Evolutionary conservation across 2,113 vertebrate species (phyloP).

Genomic region (Lagopus leucura): DNA sequence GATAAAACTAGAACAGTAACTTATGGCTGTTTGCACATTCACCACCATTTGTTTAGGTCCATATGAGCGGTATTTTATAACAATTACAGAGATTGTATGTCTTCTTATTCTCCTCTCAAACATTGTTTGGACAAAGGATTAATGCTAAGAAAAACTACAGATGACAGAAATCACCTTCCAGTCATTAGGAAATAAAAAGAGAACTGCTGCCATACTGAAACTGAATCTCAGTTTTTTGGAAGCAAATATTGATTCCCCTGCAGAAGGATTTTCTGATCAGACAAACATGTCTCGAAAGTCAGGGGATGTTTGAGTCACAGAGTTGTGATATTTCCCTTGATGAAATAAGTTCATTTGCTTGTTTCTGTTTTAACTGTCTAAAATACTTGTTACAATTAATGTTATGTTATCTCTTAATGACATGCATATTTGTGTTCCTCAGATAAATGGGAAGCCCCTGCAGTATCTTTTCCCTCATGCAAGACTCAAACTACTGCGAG

Average conservation of each 20-base stretch:
- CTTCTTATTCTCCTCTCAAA: background rate
- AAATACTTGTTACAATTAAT: background rate
- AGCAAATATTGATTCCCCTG: background rate
- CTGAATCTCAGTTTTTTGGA: background rate
- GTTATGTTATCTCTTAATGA: conserved; percentile 25
- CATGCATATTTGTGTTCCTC: conserved; percentile 67
- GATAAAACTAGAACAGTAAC: background rate
- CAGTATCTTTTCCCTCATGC: conserved; percentile 92
- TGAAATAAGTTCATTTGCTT: background rate
- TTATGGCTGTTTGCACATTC: background rate
- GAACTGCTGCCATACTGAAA: background rate
- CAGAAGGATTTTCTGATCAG: background rate
- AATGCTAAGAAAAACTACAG: background rate
- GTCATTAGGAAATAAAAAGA: background rate
- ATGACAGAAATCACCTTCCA: background rate
- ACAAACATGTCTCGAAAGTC: background rate
- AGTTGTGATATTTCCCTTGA: background rate
- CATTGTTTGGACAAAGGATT: background rate
- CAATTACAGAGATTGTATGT: background rate
- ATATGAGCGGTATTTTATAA: background rate
- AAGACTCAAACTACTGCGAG: conserved; percentile 88
- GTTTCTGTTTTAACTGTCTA: background rate
- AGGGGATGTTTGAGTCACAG: background rate
- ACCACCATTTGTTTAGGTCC: background rate
- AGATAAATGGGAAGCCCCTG: conserved; percentile 88